Evolutionary conservation across 2,797 vertebrate genomes (phyloP), one percentile per base, ranked within the genome.

Genomic region (Silurus aristotelis): DNA sequence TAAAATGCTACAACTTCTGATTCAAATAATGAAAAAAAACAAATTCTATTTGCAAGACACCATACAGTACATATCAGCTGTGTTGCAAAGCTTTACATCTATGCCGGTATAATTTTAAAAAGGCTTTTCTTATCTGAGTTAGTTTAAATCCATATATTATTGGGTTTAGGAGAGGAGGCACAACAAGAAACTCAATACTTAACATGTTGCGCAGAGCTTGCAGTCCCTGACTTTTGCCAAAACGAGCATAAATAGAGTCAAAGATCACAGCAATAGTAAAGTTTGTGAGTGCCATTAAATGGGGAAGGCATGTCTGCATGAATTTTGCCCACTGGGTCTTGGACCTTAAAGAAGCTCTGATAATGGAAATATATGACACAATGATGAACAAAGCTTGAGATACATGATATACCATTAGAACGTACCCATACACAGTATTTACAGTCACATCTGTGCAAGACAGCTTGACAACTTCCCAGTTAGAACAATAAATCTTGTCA

Each of bases 381-480:
- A 92, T 3, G 77, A 95, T 93, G 17, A 94, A 85, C 0, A 8
- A 27, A 1, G 83, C 79, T 89, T 94, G 93, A 0, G 22, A 55
- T 0, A 88, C 0, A 82, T 93, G 91, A 1, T 68, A 85, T 67
- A 92, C 3, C 1, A 71, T 88, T 0, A 94, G 43, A 71, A 90
- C 1, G 2, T 89, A 91, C 31, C 88, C 90, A 20, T 93, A 93
- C 52, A 91, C 20, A 84, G 89, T 93, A 86, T 93, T 93, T 25
- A 87, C 0, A 1, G 80, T 91, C 0, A 87, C 91, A 83, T 92
- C 87, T 0, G 22, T 15, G 84, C 94, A 94, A 0, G 94, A 92
- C 31, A 94, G 90, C 84, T 91, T 93, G 63, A 94, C 92, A 85
- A 95, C 87, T 0, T 89, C 91, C 94, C 93, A 94, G 89, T 92